Evolutionary conservation across 2,113 vertebrate species (phyloP).

Genomic region (Indri indri): DNA sequence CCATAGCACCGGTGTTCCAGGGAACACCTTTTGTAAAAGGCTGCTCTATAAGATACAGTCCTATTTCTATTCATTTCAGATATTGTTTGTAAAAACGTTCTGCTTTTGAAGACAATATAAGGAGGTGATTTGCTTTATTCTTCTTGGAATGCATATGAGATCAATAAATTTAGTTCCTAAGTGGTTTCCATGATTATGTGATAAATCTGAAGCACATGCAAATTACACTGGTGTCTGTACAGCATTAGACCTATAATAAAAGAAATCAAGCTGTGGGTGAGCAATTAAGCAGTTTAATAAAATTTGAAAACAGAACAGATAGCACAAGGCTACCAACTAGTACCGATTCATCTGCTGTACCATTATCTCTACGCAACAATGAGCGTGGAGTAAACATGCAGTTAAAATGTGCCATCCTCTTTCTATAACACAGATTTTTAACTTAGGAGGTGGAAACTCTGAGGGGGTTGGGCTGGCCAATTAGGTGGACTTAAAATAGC

Average conservation of each 20-base stretch:
- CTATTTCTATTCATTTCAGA: neutral
- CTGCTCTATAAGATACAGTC: fast-evolving
- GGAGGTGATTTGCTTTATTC: neutral
- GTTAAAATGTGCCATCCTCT: neutral
- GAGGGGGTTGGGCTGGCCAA: neutral
- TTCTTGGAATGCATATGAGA: neutral
- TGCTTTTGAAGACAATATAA: neutral
- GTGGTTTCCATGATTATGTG: neutral
- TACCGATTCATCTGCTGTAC: neutral
- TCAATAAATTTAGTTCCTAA: conserved; percentile 19
- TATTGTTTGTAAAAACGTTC: neutral
- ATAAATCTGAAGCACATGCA: neutral
- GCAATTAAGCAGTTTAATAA: conserved; percentile 20
- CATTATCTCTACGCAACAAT: neutral
- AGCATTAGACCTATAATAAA: neutral
- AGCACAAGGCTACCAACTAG: neutral
- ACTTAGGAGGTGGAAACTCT: neutral
- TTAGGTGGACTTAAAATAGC: neutral
- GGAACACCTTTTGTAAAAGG: neutral
- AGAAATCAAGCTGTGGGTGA: neutral
- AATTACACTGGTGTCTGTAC: neutral
- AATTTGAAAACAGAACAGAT: neutral
- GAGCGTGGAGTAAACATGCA: neutral
- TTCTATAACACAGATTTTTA: neutral
- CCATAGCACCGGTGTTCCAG: neutral